Evolutionary conservation across 2,113 vertebrate genomes (phyloP).

Genomic region (Motacilla alba): DNA sequence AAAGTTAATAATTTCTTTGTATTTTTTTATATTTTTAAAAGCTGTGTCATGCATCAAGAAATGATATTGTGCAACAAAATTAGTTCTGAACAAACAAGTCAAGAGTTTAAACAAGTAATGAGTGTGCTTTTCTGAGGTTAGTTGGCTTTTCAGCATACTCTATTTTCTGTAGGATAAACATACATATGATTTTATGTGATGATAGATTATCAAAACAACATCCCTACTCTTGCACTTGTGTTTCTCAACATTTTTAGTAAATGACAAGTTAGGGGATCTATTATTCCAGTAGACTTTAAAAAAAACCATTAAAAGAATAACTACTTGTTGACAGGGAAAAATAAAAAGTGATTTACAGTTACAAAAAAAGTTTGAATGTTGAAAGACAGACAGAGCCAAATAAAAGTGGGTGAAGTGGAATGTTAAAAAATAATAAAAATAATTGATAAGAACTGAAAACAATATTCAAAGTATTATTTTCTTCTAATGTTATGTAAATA

Average conservation of each 20-base stretch:
- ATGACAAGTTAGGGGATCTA: background rate
- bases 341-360: background rate
- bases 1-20: background rate
- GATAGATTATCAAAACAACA: background rate
- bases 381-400: background rate
- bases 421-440: background rate
- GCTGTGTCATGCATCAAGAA: background rate
- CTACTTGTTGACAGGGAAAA: background rate
- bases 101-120: background rate
- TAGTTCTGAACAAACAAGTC: background rate
- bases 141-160: background rate
- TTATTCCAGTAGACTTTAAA: background rate
- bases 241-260: background rate
- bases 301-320: background rate
- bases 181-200: background rate
- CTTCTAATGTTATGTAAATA: conserved; percentile 57
- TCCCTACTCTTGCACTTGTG: background rate
- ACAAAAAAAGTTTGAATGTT: background rate
- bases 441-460: conserved; percentile 31
- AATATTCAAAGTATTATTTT: conserved; percentile 45
- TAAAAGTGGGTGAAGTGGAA: background rate
- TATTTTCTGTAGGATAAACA: background rate
- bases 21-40: background rate
- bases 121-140: background rate
- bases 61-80: background rate